Conservation (phyloP, 2,797 vertebrate genomes). For the Anguilla obscura region DNA sequence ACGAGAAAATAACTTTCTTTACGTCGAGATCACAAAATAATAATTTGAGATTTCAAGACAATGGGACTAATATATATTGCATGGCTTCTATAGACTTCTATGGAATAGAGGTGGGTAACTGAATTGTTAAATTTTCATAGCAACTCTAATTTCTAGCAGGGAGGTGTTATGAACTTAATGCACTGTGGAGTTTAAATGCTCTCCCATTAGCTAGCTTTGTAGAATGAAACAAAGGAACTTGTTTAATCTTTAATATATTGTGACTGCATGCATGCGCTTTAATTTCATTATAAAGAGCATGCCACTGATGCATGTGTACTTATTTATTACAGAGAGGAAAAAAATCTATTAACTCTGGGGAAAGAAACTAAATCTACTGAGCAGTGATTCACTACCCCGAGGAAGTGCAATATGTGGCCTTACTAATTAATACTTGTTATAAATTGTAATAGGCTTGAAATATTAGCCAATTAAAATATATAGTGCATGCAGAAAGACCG, state of each 20-base stretch:
- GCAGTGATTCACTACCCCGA: neutral
- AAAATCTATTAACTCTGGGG: neutral
- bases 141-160: neutral
- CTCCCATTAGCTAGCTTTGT: slow-evolving; percentile 1
- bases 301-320: neutral
- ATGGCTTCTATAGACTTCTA: no score
- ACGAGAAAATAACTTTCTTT: no score
- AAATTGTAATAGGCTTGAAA: neutral
- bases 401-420: neutral
- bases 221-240: neutral
- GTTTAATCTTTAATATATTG: slow-evolving; percentile 4
- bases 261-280: neutral
- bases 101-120: neutral
- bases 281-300: slow-evolving; percentile 4
- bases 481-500: neutral
- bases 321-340: neutral
- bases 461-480: neutral
- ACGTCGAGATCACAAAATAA: no score
- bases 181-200: neutral
- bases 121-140: neutral
- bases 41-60: neutral
- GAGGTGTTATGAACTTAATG: neutral
- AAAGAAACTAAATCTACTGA: neutral
- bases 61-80: no score
- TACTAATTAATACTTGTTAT: slow-evolving; percentile 1